A percentile compares a stretch with the other conserved stretches of the same genome.
Evolutionary conservation across 2,888 invertebrate species (phyloP).

Genomic region (Koerneria pararmatus): DNA sequence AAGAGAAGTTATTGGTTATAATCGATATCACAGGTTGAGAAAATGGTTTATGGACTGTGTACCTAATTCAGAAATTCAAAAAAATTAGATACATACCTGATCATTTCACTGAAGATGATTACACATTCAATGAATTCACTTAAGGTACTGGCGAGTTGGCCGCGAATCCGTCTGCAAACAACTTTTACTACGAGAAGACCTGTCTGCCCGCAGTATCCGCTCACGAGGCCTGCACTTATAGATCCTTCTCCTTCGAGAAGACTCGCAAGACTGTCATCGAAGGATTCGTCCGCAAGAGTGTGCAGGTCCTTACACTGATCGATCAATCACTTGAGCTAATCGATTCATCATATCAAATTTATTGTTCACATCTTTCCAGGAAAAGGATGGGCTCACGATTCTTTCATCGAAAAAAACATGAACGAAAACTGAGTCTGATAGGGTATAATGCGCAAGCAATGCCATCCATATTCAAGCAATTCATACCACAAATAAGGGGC

Average conservation of each 20-base stretch:
- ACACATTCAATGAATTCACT: too few relatives aligned
- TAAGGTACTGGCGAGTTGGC: constrained; percentile 56
- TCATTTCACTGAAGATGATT: background rate
- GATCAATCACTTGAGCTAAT: constrained; percentile 18
- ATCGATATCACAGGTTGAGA: too few relatives aligned
- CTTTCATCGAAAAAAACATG: too few relatives aligned
- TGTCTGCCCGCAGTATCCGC: constrained; percentile 60
- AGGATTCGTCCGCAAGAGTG: constrained; percentile 62
- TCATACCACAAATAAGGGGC: too few relatives aligned
- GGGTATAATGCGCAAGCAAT: too few relatives aligned
- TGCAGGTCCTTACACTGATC: constrained; percentile 49
- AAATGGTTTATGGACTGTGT: too few relatives aligned
- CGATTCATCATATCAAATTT: too few relatives aligned
- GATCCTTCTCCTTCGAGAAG: constrained; percentile 63
- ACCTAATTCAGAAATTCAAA: background rate
- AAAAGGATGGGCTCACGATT: too few relatives aligned
- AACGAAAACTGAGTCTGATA: too few relatives aligned
- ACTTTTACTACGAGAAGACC: constrained; percentile 61
- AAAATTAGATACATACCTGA: background rate
- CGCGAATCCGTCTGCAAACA: constrained; percentile 59
- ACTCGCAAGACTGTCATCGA: constrained; percentile 64
- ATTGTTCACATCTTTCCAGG: too few relatives aligned
- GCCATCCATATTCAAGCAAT: too few relatives aligned
- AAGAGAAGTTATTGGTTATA: too few relatives aligned
- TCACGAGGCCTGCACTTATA: constrained; percentile 59